Base-by-base conservation (phyloP, 2,113 vertebrate species). In the Nycticryphes semicollaris region DNA sequence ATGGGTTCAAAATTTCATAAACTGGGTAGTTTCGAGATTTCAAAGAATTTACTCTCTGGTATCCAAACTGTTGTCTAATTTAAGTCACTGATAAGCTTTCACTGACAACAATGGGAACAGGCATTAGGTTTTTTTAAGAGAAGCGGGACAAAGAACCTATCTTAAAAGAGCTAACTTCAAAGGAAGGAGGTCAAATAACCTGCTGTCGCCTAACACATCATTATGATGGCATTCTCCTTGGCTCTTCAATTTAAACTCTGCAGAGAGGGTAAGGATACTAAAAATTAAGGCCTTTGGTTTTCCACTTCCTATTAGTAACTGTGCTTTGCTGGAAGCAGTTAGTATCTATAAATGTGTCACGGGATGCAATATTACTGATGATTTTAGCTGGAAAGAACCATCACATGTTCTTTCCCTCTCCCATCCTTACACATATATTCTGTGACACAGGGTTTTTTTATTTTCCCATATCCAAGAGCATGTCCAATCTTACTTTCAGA, bases 161-260 rank as follows among this genome's bases (percentile, higher is more conserved):
- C 89, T 89, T 91, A 54, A 89, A 94, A 95, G 81, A 93, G 19
- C 33, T 69, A 51, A 30, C 87, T 93, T 94, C 91, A 96, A 96
- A 95, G 81, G 66, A 84, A 67, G 30, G 48, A 87, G 93, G 93
- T 94, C 96, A 95, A 81, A 89, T 93, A 95, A 95, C 87, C 84
- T 95, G 81, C 74, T 91, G 77, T 76, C 37, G 0, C 48, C 7
- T 51, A 82, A 64, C 43, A 78, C 70, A 79, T 72, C 69, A 84
- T 94, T 93, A 79, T 21, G 1, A 53, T 56, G 60, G 68, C 89
- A 72, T 94, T 95, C 53, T 91, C 66, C 78, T 89, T 89, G 77
- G 41, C 24, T 89, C 50, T 83, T 94, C 92, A 81, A 54, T 94
- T 90, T 86, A 90, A 93, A 85, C 66, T 86, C 85, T 77, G 48